A percentile compares a stretch with the other conserved stretches of the same genome.
phyloP scores from a whole-genome alignment of 2,113 vertebrate species.

The Galemys pyrenaicus region DNA sequence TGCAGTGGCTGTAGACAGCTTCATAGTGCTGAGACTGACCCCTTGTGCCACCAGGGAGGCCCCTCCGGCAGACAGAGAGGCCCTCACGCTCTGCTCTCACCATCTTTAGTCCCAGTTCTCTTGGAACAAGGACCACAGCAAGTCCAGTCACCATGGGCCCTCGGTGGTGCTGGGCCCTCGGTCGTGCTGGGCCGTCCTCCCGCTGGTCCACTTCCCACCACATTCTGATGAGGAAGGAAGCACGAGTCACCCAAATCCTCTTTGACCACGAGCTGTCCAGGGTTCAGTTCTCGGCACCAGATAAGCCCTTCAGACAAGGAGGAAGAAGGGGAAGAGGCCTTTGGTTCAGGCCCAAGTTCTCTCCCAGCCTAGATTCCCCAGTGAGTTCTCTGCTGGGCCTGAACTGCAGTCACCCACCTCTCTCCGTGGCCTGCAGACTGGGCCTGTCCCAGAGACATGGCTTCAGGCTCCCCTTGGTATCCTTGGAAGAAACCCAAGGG shows the following conservation, averaged over 20 bases:
- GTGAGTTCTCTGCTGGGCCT: not conserved
- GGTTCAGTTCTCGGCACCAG: not conserved
- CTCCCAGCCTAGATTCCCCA: not conserved
- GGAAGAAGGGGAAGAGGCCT: not conserved
- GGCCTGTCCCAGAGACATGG: conserved; percentile 15
- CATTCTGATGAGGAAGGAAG: not conserved
- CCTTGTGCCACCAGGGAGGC: too few species aligned
- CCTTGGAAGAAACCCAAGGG: conserved; percentile 55
- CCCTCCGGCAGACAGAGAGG: too few species aligned
- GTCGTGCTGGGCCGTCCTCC: not conserved
- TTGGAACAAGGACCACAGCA: not conserved
- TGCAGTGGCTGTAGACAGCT: too few species aligned
- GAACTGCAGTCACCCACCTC: not conserved
- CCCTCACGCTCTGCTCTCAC: not conserved
- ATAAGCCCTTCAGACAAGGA: not conserved
- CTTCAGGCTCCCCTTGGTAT: not conserved
- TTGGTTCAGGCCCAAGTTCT: not conserved
- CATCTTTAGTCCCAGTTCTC: not conserved
- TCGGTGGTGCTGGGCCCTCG: not conserved
- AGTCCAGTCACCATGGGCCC: not conserved
- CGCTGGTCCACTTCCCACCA: not conserved
- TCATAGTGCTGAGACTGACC: too few species aligned
- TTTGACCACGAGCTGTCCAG: not conserved
- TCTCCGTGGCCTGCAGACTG: not conserved
- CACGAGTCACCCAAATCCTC: not conserved